Evolutionary conservation across 2,113 vertebrate species (phyloP).

Genomic region (Bufo bufo): DNA sequence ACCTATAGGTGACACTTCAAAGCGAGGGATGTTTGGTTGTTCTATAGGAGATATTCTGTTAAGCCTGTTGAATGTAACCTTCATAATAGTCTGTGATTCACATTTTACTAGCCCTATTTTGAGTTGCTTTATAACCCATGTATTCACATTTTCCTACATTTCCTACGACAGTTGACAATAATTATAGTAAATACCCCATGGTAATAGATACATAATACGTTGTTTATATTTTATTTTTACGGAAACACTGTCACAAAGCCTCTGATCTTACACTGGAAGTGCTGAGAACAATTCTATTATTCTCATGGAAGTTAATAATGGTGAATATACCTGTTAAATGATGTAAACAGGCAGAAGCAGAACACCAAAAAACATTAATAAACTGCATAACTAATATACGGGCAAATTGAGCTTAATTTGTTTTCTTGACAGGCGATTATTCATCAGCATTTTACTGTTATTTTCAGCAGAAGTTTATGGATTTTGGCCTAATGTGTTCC

Average conservation of each 20-base stretch:
- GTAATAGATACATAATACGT: background rate
- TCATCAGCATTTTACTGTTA: constrained; percentile 15
- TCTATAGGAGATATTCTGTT: background rate
- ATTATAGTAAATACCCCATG: background rate
- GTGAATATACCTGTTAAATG: background rate
- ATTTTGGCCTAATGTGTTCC: constrained; percentile 36
- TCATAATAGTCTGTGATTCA: background rate
- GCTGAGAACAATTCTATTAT: background rate
- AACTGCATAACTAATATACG: constrained; percentile 44
- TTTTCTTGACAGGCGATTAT: constrained; percentile 48
- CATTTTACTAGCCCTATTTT: background rate
- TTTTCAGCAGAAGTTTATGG: constrained; percentile 21
- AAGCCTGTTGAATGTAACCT: background rate
- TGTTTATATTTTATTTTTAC: background rate
- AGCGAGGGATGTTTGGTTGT: too few relatives aligned
- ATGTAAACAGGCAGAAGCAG: constrained; percentile 19
- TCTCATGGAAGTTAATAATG: constrained; percentile 3
- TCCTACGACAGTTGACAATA: background rate
- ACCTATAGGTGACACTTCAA: too few relatives aligned
- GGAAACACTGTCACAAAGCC: constrained; percentile 6
- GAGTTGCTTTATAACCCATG: background rate
- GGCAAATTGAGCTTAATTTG: constrained; percentile 39
- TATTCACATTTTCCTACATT: background rate
- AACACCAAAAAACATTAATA: constrained; percentile 37
- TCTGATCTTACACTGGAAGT: background rate